These are phyloP conservation scores for Elymnias hypermnestra DNA, from an alignment of 1,140 invertebrate species.

Conservation along the genomic window DNA sequence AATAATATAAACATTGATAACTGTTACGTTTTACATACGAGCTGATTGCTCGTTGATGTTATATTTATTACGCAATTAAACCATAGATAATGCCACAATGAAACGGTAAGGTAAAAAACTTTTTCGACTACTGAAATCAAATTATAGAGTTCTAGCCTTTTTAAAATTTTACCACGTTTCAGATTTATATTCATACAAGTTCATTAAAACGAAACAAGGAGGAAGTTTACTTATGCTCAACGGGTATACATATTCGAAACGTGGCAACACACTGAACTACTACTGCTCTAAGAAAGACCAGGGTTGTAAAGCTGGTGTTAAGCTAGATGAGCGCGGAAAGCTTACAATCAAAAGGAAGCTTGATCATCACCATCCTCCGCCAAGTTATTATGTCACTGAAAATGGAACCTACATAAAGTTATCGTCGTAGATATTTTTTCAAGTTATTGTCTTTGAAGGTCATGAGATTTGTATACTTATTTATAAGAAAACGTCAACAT, in stretches of 20 bases:
- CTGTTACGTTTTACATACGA: too few relatives aligned
- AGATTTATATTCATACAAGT: conserved; percentile 20
- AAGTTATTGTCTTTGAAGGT: too few relatives aligned
- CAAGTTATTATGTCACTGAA: conserved; percentile 9
- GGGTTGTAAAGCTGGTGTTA: conserved; percentile 24
- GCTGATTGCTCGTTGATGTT: too few relatives aligned
- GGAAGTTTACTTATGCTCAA: conserved; percentile 28
- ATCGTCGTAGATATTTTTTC: conserved; percentile 2
- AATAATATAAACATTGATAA: too few relatives aligned
- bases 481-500: too few relatives aligned
- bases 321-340: conserved; percentile 15
- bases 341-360: conserved; percentile 7
- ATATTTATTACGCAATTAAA: too few relatives aligned
- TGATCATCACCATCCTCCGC: conserved; percentile 4
- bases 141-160: too few relatives aligned
- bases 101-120: too few relatives aligned
- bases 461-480: too few relatives aligned
- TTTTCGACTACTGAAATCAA: too few relatives aligned
- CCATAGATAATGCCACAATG: too few relatives aligned
- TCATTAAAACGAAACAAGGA: conserved; percentile 8
- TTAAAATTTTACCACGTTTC: too few relatives aligned
- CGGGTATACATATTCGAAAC: conserved; percentile 31
- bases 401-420: conserved; percentile 7
- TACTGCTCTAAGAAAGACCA: conserved; percentile 31
- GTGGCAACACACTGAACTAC: conserved; percentile 14